Percentiles rank a stretch among this genome's conserved stretches.
These are phyloP conservation scores for Thereva unica DNA, from an alignment of 2,888 invertebrate species.

Conservation along the genomic window DNA sequence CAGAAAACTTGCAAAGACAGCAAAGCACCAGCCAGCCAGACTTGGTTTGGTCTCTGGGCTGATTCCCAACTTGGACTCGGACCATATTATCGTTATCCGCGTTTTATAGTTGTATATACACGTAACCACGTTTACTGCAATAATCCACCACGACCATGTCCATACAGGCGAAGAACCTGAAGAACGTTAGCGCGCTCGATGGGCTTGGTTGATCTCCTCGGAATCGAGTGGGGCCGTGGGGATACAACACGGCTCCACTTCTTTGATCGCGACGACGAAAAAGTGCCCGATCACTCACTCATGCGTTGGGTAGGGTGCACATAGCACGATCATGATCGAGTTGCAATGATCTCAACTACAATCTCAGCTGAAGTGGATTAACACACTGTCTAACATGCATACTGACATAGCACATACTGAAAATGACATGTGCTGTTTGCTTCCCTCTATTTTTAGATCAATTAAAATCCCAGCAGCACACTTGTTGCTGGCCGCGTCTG, in stretches of 20 bases:
- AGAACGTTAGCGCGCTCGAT: slow-evolving; percentile 25
- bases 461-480: slow-evolving; percentile 18
- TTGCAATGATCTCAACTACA: not conserved
- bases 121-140: too few relatives aligned
- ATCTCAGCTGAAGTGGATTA: slow-evolving; percentile 5
- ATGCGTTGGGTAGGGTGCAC: too few relatives aligned
- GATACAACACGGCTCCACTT: too few relatives aligned
- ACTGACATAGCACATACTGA: not conserved
- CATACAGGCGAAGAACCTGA: slow-evolving; percentile 17
- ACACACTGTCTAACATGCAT: slow-evolving; percentile 11
- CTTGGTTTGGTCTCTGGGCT: too few relatives aligned
- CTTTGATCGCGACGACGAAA: too few relatives aligned
- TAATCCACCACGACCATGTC: slow-evolving; percentile 1
- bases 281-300: too few relatives aligned
- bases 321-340: not conserved
- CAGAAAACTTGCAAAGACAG: not conserved
- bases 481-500: slow-evolving; percentile 1
- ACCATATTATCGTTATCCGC: slow-evolving; percentile 17
- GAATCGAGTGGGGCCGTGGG: slow-evolving; percentile 6
- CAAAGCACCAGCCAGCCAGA: not conserved
- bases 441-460: slow-evolving; percentile 27
- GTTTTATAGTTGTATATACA: too few relatives aligned
- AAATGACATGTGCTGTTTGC: slow-evolving; percentile 28
- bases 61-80: slow-evolving; percentile 11
- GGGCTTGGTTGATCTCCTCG: slow-evolving; percentile 27